phyloP scores from a whole-genome alignment of 1,140 invertebrate genomes.

The Ceratina australensis region DNA sequence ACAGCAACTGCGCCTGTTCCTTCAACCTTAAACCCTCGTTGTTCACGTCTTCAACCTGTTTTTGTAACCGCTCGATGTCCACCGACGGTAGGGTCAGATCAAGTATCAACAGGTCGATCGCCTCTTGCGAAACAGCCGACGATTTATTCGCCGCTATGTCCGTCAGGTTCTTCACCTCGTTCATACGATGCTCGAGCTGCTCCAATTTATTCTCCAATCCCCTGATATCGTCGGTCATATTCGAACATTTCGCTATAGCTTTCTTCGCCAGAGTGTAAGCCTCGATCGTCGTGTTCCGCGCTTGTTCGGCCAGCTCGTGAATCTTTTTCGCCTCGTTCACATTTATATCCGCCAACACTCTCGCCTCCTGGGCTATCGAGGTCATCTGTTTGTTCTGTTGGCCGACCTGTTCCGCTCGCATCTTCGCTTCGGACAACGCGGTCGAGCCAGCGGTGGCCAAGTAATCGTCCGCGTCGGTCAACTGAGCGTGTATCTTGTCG shows the following conservation, averaged over 20 bases:
- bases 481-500: slow-evolving; percentile 85
- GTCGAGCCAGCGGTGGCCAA: slow-evolving; percentile 89
- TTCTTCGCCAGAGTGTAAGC: slow-evolving; percentile 91
- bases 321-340: slow-evolving; percentile 89
- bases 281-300: slow-evolving; percentile 89
- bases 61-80: slow-evolving; percentile 85
- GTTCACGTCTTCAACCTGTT: slow-evolving; percentile 83
- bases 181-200: slow-evolving; percentile 71
- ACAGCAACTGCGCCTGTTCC: slow-evolving; percentile 83
- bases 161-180: slow-evolving; percentile 84
- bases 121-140: slow-evolving; percentile 87
- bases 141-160: slow-evolving; percentile 87
- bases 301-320: slow-evolving; percentile 87
- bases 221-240: slow-evolving; percentile 85
- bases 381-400: slow-evolving; percentile 96
- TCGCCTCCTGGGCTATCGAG: slow-evolving; percentile 91
- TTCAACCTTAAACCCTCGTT: slow-evolving; percentile 84
- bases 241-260: slow-evolving; percentile 89
- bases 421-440: slow-evolving; percentile 88
- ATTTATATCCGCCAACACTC: slow-evolving; percentile 87
- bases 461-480: slow-evolving; percentile 86
- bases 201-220: slow-evolving; percentile 84
- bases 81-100: slow-evolving; percentile 87
- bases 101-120: slow-evolving; percentile 88
- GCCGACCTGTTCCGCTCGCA: slow-evolving; percentile 91